phyloP scores from a whole-genome alignment of 1,140 invertebrate species.

The Sipha flava region DNA sequence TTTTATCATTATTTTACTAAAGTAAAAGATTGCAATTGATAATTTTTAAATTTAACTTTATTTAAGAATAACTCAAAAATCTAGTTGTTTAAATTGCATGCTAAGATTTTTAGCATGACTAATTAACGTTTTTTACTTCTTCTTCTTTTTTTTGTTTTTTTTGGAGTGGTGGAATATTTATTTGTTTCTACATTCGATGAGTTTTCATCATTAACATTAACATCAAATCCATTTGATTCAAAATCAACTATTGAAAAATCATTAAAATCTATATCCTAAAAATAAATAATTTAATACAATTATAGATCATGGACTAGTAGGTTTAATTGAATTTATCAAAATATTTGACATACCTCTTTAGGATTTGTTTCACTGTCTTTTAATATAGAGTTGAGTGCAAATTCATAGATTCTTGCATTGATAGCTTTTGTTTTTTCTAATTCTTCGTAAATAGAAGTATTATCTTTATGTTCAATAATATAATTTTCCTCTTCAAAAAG shows the following conservation, averaged over 20 bases:
- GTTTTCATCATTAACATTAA: background rate
- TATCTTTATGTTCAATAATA: background rate
- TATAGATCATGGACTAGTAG: background rate
- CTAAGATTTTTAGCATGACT: no score
- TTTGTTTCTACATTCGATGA: background rate
- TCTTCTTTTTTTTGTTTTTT: background rate
- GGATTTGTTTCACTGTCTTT: background rate
- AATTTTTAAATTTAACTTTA: no score
- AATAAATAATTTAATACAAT: background rate
- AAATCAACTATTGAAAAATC: background rate
- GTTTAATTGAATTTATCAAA: background rate
- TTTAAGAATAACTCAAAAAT: no score
- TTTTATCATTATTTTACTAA: no score
- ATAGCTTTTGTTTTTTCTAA: background rate
- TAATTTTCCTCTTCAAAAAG: conserved; percentile 1
- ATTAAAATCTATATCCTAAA: conserved; percentile 15
- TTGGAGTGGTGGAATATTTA: background rate
- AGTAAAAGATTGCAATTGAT: no score
- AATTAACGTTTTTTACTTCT: background rate
- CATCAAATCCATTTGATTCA: background rate
- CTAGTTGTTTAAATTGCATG: no score
- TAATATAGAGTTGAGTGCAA: background rate
- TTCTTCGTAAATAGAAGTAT: background rate
- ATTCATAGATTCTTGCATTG: conserved; percentile 5
- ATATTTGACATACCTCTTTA: background rate